Base-by-base conservation (phyloP, 64 coral and sea anemone genomes). In the Montipora efflorescens region DNA sequence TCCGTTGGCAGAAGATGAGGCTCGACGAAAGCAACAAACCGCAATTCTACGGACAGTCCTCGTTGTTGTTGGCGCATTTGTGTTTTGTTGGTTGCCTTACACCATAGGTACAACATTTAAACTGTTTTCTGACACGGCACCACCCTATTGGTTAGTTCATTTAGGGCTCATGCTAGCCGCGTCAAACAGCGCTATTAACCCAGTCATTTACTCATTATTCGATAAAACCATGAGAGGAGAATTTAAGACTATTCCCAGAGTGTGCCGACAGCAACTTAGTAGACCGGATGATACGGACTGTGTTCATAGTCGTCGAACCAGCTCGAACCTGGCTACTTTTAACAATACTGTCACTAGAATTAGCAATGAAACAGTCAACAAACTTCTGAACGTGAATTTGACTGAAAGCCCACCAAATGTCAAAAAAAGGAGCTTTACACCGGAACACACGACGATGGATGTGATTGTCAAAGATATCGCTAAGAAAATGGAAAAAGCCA, bases 111-210 rank as follows among this genome's bases (percentile, higher is more conserved):
- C 96, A 6, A 79, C 76, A 3, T 95, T 90, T 49, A 98, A 98
- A 88, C 57, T 98, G 59, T 88, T 98, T 15, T 91, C 87, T 19
- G 59, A 59, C 47, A 73, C 74, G n/a, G 47, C 51, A 7, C 93
- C 96, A 5, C 93, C 96, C 0, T 78, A 64, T 15, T 98, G 96
- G 96, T 82, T 98, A 6, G 77, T 98, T 70, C 93, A 98, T 57
- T 81, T 98, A 13, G 90, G 96, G 15, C 79, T 98, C 22, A 92
- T 98, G 55, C n/a, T 92, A 0, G 93, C 96, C 22, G 18, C 94
- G 1, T 20, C 93, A 2, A 93, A 93, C 74, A 95, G 96, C 59
- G 81, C 83, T 36, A 82, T 68, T 14, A 98, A 98, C 45, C 96
- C 93, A 5, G 84, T 59, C 8, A 98, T 98, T 75, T 98, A 98